Base-by-base conservation (phyloP, 2,797 vertebrate genomes). In the Anguilla obscura region DNA sequence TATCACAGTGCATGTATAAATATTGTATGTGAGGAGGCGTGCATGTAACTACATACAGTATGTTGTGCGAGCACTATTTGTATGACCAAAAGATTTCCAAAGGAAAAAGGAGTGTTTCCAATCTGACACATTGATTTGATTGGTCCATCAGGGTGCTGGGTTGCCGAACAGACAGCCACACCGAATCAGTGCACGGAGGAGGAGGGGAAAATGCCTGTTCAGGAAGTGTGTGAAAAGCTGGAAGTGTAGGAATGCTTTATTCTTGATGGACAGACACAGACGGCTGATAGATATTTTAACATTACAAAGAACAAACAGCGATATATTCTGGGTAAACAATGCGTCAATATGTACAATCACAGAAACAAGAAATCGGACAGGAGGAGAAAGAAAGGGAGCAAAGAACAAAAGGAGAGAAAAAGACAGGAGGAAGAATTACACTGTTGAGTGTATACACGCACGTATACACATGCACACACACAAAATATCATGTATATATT, bases 221-320 rank as follows among this genome's bases (percentile, higher is more conserved):
- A 96, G 91, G 96, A 96, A 89, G 90, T 93, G 85, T 93, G 91
- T 27, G 91, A 91, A 85, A 93, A 94, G 90, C 91, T 90, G 85
- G 91, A 93, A 8, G 91, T 92, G 30, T 45, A 76, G 85, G 91
- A 87, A 27, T 90, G 93, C 0, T 92, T 24, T 48, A 50, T 50
- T 27, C 1, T 27, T 95, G 91, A 91, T 27, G 87, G n/a, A 87
- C 88, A 86, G 84, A 91, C 36, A 76, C 12, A 79, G 14, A 21
- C 3, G 14, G 36, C 74, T 79, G 33, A 45, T 16, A 21, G 74
- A 24, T 2, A 79, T 45, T 8, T 8, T 69, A 69, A 69, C 33
- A 45, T 18, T 5, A 45, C n/a, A 45, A 36, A 79, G 33, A 79
- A 36, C 36, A 18, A 79, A 45, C 14, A 16, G 16, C 74, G 40